These are phyloP conservation scores for Schlechtendalia chinensis DNA, from an alignment of 1,140 invertebrate genomes.

Conservation along the genomic window DNA sequence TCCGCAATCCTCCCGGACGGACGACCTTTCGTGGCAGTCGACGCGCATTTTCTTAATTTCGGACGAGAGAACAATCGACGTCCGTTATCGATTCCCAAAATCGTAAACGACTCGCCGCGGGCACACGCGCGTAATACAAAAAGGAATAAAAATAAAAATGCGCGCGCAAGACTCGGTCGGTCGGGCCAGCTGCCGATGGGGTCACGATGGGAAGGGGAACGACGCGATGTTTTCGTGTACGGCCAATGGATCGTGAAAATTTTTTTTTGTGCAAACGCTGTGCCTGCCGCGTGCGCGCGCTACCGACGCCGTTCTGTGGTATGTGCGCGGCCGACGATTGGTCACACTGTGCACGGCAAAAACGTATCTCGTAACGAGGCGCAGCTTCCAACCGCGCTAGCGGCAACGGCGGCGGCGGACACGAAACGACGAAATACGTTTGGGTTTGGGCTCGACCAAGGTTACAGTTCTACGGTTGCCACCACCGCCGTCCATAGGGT, in stretches of 20 bases:
- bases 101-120: neutral
- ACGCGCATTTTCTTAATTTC: no score
- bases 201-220: slow-evolving; percentile 18
- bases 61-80: no score
- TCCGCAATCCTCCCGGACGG: neutral
- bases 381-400: neutral
- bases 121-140: neutral
- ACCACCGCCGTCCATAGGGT: neutral
- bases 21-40: no score
- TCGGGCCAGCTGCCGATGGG: neutral
- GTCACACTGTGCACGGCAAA: slow-evolving; percentile 32
- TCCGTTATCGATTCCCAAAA: no score
- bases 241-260: slow-evolving; percentile 25
- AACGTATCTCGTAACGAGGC: slow-evolving; percentile 19
- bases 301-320: neutral
- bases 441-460: slow-evolving; percentile 33
- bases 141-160: slow-evolving; percentile 41
- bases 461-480: neutral
- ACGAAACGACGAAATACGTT: slow-evolving; percentile 28
- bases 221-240: slow-evolving; percentile 14
- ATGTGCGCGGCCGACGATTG: neutral
- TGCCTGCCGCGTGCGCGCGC: no score
- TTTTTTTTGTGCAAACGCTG: no score
- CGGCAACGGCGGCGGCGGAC: neutral
- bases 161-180: neutral